Evolutionary conservation across 2,797 vertebrate species (phyloP), one percentile per base, ranked within the genome.

Genomic region (Oceanodroma leucorhoa): DNA sequence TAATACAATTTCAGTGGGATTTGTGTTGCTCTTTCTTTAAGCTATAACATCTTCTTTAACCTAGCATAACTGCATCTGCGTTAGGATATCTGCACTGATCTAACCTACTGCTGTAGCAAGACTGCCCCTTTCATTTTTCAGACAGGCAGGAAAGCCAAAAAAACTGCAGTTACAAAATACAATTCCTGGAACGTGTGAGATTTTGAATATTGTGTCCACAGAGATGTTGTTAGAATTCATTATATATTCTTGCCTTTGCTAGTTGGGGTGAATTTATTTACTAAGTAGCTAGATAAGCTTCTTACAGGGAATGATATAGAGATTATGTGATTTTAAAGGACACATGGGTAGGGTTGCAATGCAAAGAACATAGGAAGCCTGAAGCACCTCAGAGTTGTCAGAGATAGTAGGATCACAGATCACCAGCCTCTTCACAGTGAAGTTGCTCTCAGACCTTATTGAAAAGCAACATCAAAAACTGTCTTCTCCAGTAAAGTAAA

Each of bases 21-120:
- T 57, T 73, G 1, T 53, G 8, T 24, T 60, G 8, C 0, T 0
- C 1, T 54, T 67, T 18, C 30, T 71, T 79, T n/a, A 71, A 53
- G 8, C 48, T 40, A 43, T 5, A 54, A 66, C 70, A 53, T 23
- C 6, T n/a, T 66, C 8, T 75, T 50, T n/a, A 23, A 17, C 14
- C 19, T 62, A n/a, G 8, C 6, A 20, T 64, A 60, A 40, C 24
- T 81, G 11, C 5, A 46, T 62, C 46, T 80, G 11, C 9, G 2
- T 58, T 81, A 75, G 53, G 21, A 55, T 64, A 26, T n/a, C 18
- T 70, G 48, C 22, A 40, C 29, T 58, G 27, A 46, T 55, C 12
- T 46, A 62, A 76, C 14, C 26, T 76, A 40, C 23, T 70, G 8
- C 7, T 60, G 11, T 9, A 51, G 20, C 20, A 64, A 84, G n/a